Conservation (phyloP, 1,140 invertebrate species). For the Plodia interpunctella region DNA sequence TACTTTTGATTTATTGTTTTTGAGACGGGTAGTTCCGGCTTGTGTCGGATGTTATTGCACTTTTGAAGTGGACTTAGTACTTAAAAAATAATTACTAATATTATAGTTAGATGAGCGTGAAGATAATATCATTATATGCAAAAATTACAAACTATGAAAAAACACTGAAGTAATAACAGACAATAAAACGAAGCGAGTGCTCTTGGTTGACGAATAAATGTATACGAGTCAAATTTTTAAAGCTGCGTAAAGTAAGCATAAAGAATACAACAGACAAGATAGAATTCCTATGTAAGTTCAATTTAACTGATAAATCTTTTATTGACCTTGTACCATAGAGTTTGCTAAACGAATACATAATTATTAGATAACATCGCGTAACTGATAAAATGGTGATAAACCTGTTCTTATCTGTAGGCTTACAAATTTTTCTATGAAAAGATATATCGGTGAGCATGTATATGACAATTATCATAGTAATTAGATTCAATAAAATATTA, state of each 20-base stretch:
- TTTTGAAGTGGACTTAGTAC: neutral
- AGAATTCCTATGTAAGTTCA: no score
- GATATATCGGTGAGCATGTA: no score
- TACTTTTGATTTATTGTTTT: neutral
- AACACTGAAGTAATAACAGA: no score
- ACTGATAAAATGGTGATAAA: neutral
- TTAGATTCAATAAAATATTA: no score
- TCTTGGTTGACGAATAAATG: no score
- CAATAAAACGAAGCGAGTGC: neutral
- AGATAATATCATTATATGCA: no score
- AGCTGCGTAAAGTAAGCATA: neutral
- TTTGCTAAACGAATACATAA: neutral
- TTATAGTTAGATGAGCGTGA: no score
- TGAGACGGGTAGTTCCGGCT: neutral
- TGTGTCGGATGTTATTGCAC: neutral
- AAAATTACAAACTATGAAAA: neutral
- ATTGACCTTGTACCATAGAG: neutral
- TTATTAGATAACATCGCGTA: neutral
- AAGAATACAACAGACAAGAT: no score
- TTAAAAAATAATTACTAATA: no score
- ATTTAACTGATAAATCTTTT: neutral
- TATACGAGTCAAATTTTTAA: neutral
- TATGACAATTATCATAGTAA: no score
- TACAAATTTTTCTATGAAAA: neutral
- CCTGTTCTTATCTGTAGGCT: neutral